Base-by-base conservation (phyloP, 2,113 vertebrate species). In the Erythrocercus mccallii region DNA sequence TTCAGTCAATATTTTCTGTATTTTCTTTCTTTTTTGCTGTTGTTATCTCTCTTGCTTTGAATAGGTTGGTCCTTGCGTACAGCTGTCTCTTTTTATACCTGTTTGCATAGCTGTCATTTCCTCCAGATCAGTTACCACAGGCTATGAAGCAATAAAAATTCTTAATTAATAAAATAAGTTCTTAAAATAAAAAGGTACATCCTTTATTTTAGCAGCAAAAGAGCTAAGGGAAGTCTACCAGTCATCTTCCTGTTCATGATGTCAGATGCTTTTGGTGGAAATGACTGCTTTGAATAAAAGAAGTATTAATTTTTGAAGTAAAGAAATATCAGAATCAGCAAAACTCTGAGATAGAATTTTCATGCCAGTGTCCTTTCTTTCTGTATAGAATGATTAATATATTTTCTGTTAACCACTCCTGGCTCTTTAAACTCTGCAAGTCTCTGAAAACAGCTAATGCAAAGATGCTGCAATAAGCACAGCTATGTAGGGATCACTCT, bases 401-500 rank as follows among this genome's bases (percentile, higher is more conserved):
- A 6, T 92, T 93, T 85, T 90, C 56, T 78, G 35, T 83, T 88
- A 93, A 27, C 54, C 25, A 72, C 38, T 62, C 53, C 23, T 73
- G 64, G 66, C 27, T 91, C 68, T 82, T 91, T 80, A 91, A 95
- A 94, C 23, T 62, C 48, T 58, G 20, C 56, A 85, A 88, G 20
- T 83, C 22, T 76, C 65, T 80, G 79, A 58, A 72, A 83, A 68
- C 25, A 65, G 12, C 77, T 90, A 35, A 85, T 72, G 68, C 79
- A 94, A 74, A 92, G 54, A 24, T 78, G 61, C 85, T 94, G 44
- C 57, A 88, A 21, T 86, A 95, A 96, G 77, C 81, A 62, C 35
- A 62, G 37, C 57, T 90, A n/a, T 94, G 40, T 35, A 70, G 65
- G 70, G 74, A 91, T 94, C 31, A 15, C 85, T 97, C 84, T 90